These are phyloP conservation scores for Nezara viridula DNA, from an alignment of 2,888 invertebrate species.

Conservation along the genomic window DNA sequence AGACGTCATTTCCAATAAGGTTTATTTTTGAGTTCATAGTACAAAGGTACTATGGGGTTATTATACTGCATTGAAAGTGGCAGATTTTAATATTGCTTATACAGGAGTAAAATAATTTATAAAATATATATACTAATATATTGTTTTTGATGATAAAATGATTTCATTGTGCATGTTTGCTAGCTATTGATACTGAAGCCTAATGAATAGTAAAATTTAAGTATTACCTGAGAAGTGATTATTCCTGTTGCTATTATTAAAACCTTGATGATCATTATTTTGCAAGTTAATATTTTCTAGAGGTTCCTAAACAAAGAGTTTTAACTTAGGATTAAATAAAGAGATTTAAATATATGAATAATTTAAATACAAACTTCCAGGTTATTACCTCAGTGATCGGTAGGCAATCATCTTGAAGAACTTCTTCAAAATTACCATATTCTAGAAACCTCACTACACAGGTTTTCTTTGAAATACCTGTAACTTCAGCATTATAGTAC, in stretches of 20 bases:
- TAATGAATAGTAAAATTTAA: background rate
- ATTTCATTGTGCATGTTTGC: background rate
- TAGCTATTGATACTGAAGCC: background rate
- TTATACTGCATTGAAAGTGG: background rate
- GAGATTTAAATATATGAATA: background rate
- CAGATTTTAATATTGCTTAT: background rate
- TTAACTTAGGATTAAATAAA: background rate
- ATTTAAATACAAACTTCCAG: background rate
- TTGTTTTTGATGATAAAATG: background rate
- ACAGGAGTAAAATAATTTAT: background rate
- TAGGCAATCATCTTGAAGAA: conserved; percentile 84
- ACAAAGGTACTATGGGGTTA: too few species aligned
- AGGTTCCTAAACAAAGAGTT: conserved; percentile 33
- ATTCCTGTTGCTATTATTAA: conserved; percentile 58
- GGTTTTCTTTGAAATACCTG: conserved; percentile 84
- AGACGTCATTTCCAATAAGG: too few species aligned
- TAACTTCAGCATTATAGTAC: conserved; percentile 88
- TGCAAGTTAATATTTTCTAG: conserved; percentile 55
- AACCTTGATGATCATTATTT: conserved; percentile 57
- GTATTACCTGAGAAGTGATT: conserved; percentile 65
- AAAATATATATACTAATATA: background rate
- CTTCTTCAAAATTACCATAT: conserved; percentile 92
- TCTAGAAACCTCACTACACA: conserved; percentile 89
- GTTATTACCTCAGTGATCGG: conserved; percentile 71
- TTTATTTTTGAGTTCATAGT: too few species aligned